These are phyloP conservation scores for Trigoniulus corallinus DNA, from an alignment of 1,140 invertebrate species.

Conservation along the genomic window DNA sequence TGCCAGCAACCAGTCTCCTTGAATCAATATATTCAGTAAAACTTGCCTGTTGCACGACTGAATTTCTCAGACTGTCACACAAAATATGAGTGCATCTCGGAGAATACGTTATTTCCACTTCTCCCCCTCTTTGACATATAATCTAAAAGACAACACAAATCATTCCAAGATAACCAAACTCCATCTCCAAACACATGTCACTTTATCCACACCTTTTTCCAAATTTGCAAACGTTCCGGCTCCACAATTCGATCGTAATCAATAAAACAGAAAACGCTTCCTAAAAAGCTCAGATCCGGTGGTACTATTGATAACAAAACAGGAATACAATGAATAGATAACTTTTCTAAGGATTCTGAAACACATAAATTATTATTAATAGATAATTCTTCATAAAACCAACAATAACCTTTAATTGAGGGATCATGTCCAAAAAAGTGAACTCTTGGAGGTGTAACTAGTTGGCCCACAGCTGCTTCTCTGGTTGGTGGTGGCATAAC, in stretches of 20 bases:
- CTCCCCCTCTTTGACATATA: slow-evolving; percentile 72
- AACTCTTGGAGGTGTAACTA: slow-evolving; percentile 6
- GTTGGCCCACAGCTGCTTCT: background rate
- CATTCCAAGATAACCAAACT: background rate
- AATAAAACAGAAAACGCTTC: slow-evolving; percentile 78
- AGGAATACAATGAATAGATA: background rate
- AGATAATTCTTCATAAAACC: background rate
- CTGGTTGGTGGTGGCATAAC: background rate
- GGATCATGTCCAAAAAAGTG: slow-evolving; percentile 13
- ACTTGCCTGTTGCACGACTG: slow-evolving; percentile 60
- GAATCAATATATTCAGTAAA: background rate
- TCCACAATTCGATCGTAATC: slow-evolving; percentile 42
- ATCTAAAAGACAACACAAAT: slow-evolving; percentile 24
- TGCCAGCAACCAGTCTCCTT: background rate
- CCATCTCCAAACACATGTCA: background rate
- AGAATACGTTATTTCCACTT: slow-evolving; percentile 68
- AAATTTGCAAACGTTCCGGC: slow-evolving; percentile 39
- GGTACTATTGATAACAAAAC: slow-evolving; percentile 40
- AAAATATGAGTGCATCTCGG: slow-evolving; percentile 76
- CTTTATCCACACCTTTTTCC: slow-evolving; percentile 48
- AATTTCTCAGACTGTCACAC: slow-evolving; percentile 72
- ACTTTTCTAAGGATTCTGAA: too few relatives aligned
- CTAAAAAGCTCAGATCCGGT: slow-evolving; percentile 68
- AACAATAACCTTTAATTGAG: slow-evolving; percentile 7
- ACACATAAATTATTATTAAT: too few relatives aligned